phyloP scores from a whole-genome alignment of 2,888 invertebrate genomes.

The Plagiodera versicolora region DNA sequence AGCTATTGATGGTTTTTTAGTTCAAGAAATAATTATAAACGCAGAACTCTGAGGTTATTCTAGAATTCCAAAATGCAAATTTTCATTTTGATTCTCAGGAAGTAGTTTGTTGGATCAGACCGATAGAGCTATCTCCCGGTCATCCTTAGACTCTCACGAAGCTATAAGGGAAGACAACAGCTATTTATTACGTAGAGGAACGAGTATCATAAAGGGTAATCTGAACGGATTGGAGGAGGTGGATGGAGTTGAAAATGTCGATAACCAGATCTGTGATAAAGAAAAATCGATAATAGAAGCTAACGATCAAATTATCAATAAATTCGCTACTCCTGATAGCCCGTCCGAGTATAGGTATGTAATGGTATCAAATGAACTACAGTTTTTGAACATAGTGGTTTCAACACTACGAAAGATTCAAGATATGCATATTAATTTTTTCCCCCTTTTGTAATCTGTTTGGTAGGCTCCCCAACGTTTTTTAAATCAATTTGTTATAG shows the following conservation, averaged over 20 bases:
- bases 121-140: conserved; percentile 51
- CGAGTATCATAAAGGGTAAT: conserved; percentile 63
- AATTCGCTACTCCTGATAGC: conserved; percentile 58
- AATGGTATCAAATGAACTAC: background rate
- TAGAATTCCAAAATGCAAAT: no score
- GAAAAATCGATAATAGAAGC: conserved; percentile 16
- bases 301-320: conserved; percentile 31
- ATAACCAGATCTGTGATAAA: conserved; percentile 13
- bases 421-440: background rate
- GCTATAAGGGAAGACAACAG: conserved; percentile 45
- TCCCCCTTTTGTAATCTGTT: background rate
- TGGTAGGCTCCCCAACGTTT: background rate
- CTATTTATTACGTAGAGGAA: conserved; percentile 60
- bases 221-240: conserved; percentile 43
- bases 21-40: no score
- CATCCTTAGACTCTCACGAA: conserved; percentile 54
- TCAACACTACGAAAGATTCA: no score
- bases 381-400: no score
- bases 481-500: conserved; percentile 1
- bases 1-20: no score
- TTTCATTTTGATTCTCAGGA: conserved; percentile 16
- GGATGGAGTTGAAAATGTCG: conserved; percentile 25
- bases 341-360: conserved; percentile 61
- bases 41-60: no score
- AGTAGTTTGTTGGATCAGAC: conserved; percentile 47